Conservation (phyloP, 1,140 invertebrate genomes). For the Centruroides vittatus region DNA sequence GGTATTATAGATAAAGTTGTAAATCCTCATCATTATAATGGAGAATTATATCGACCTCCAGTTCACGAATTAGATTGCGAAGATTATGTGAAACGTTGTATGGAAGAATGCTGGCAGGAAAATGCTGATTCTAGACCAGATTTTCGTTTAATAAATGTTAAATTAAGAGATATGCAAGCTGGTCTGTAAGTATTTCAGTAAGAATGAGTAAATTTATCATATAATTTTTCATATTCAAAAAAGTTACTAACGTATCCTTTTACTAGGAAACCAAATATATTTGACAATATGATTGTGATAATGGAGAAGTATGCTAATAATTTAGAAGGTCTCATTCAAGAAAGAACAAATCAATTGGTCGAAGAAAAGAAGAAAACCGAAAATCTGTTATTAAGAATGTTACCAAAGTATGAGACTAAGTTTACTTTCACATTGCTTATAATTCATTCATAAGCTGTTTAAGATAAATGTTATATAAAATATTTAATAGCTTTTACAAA, state of each 20-base stretch:
- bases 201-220: not conserved
- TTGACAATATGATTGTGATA: conserved; percentile 71
- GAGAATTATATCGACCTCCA: conserved; percentile 37
- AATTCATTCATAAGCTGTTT: not conserved
- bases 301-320: conserved; percentile 79
- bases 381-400: conserved; percentile 72
- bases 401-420: conserved; percentile 52
- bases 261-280: conserved; percentile 57
- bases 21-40: conserved; percentile 24
- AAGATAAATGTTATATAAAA: not conserved
- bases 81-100: conserved; percentile 47
- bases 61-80: conserved; percentile 35
- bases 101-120: conserved; percentile 62
- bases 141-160: conserved; percentile 56
- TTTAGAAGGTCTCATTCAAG: conserved; percentile 73
- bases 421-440: not conserved
- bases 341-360: conserved; percentile 78
- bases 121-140: conserved; percentile 63
- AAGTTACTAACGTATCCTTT: not conserved
- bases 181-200: conserved; percentile 43
- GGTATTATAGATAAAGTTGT: conserved; percentile 33
- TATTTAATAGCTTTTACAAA: not conserved
- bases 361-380: conserved; percentile 96
- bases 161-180: conserved; percentile 72
- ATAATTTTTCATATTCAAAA: not conserved